Evolutionary conservation across 2,113 vertebrate genomes (phyloP).

Genomic region (Paradoxurus hermaphroditus): DNA sequence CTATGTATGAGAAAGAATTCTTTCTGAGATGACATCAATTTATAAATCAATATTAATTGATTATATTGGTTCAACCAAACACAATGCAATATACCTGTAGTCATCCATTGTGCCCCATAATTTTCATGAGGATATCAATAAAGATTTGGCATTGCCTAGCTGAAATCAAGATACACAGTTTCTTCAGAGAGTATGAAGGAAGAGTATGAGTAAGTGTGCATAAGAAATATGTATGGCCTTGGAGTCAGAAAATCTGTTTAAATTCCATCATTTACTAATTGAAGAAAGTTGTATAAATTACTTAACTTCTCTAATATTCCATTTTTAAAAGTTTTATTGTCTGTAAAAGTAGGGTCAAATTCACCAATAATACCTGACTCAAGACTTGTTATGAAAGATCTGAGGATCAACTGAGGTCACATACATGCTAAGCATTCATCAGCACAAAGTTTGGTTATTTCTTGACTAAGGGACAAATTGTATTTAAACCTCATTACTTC

Average conservation of each 20-base stretch:
- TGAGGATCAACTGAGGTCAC: not conserved
- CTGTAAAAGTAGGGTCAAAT: not conserved
- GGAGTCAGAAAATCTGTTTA: not conserved
- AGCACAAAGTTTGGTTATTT: not conserved
- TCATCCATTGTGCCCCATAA: not conserved
- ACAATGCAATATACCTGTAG: not conserved
- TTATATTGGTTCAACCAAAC: not conserved
- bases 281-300: not conserved
- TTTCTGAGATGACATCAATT: not conserved
- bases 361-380: not conserved
- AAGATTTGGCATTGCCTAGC: not conserved
- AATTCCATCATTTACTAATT: not conserved
- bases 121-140: not conserved
- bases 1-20: not conserved
- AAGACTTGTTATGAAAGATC: not conserved
- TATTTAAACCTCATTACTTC: constrained; percentile 19
- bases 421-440: not conserved
- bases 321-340: not conserved
- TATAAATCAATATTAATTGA: not conserved
- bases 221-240: not conserved
- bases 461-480: not conserved
- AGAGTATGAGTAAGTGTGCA: not conserved
- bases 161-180: not conserved
- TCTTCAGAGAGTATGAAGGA: not conserved
- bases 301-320: not conserved